These are phyloP conservation scores for Lepilemur ruficaudatus DNA, from an alignment of 2,797 vertebrate species.

Conservation along the genomic window DNA sequence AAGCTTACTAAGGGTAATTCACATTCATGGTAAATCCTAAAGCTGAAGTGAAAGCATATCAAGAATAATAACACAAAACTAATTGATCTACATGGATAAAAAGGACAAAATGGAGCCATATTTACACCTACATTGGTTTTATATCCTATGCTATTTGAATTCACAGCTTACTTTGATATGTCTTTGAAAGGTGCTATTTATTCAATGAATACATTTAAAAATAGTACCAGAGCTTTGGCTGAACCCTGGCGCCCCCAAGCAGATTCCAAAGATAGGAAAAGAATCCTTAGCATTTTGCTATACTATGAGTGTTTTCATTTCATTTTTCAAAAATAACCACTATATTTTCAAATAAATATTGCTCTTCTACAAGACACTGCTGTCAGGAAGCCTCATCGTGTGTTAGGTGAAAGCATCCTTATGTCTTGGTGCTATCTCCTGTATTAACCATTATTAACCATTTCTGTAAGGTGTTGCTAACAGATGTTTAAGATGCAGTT, in stretches of 20 bases:
- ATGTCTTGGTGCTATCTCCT: neutral
- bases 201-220: constrained; percentile 75
- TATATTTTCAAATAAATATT: constrained; percentile 42
- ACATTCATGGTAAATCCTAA: constrained; percentile 48
- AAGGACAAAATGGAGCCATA: constrained; percentile 52
- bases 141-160: constrained; percentile 65
- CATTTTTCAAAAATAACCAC: constrained; percentile 37
- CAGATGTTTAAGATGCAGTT: neutral
- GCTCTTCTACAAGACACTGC: neutral
- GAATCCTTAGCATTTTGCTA: constrained; percentile 19
- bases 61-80: constrained; percentile 60
- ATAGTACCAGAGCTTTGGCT: constrained; percentile 48
- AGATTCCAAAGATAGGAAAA: neutral
- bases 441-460: neutral
- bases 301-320: neutral
- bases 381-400: neutral
- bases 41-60: constrained; percentile 48
- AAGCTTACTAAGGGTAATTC: constrained; percentile 63
- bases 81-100: constrained; percentile 66
- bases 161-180: constrained; percentile 69
- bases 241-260: neutral
- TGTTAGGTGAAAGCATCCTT: neutral
- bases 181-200: constrained; percentile 76
- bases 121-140: constrained; percentile 49
- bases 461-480: neutral